Evolutionary conservation across 1,140 invertebrate species (phyloP).

Genomic region (Bombus soroeensis): DNA sequence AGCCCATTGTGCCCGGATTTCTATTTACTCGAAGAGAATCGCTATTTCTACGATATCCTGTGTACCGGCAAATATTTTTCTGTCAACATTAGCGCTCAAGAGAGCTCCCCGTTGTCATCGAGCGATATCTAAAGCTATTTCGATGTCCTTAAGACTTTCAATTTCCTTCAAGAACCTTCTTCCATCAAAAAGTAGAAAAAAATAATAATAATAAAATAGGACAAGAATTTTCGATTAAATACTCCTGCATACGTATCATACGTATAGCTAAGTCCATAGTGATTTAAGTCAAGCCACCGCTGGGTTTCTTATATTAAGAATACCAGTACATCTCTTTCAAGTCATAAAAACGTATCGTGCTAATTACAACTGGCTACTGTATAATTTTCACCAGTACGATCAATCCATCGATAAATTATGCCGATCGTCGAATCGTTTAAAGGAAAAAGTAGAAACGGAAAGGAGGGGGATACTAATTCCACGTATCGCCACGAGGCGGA

Average conservation of each 20-base stretch:
- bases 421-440: too few species aligned
- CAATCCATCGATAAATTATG: neutral
- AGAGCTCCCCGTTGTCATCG: slow-evolving; percentile 12
- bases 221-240: neutral
- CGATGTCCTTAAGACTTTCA: neutral
- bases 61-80: slow-evolving; percentile 26
- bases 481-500: neutral
- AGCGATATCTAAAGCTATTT: neutral
- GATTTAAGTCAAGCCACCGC: too few species aligned
- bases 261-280: too few species aligned
- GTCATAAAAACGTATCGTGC: too few species aligned
- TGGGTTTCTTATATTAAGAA: too few species aligned
- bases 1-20: slow-evolving; percentile 2
- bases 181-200: neutral
- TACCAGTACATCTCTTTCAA: too few species aligned
- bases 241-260: neutral
- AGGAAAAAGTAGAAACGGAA: neutral
- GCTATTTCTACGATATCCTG: slow-evolving; percentile 21
- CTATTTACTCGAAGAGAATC: slow-evolving; percentile 14
- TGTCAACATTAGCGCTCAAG: slow-evolving; percentile 23
- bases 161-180: neutral
- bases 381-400: neutral
- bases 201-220: neutral
- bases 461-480: neutral
- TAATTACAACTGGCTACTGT: neutral